Evolutionary conservation across 2,797 vertebrate species (phyloP).

Genomic region (Gadopsis bispinosus): DNA sequence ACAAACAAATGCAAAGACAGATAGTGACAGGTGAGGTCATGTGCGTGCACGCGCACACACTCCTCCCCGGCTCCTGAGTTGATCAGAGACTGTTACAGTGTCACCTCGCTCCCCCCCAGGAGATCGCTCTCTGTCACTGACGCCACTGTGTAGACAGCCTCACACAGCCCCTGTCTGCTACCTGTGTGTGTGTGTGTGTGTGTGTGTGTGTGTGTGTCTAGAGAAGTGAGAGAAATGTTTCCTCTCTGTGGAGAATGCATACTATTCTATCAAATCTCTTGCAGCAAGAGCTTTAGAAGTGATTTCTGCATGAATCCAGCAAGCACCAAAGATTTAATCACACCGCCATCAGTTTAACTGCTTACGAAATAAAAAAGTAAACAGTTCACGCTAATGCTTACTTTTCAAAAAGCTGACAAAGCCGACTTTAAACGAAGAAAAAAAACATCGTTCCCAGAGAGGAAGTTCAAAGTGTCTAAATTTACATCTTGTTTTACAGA

Average conservation of each 20-base stretch:
- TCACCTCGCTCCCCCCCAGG: conserved; percentile 69
- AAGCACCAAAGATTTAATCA: conserved; percentile 24
- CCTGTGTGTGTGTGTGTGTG: conserved; percentile 38
- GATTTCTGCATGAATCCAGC: background rate
- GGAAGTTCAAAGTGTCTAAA: conserved; percentile 65
- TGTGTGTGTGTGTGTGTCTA: conserved; percentile 29
- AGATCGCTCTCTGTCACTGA: conserved; percentile 73
- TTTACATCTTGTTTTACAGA: conserved; percentile 67
- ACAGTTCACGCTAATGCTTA: conserved; percentile 31
- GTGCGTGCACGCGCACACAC: conserved; percentile 33
- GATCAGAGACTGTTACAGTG: conserved; percentile 76
- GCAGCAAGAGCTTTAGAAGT: background rate
- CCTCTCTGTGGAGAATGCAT: conserved; percentile 34
- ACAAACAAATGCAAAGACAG: conserved; percentile 75
- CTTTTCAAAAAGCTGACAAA: conserved; percentile 52
- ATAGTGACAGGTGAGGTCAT: conserved; percentile 72
- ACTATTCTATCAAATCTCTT: conserved; percentile 35
- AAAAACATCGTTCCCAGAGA: conserved; percentile 36
- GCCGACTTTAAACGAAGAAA: conserved; percentile 36
- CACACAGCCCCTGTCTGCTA: conserved; percentile 44
- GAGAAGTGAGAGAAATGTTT: conserved; percentile 22
- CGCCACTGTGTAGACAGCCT: conserved; percentile 67
- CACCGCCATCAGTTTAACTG: conserved; percentile 39
- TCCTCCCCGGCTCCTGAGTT: conserved; percentile 53
- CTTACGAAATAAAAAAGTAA: conserved; percentile 31